Evolutionary conservation across 2,888 invertebrate species (phyloP), one percentile per base, ranked within the genome.

Genomic region (Acanthopleura granulata): DNA sequence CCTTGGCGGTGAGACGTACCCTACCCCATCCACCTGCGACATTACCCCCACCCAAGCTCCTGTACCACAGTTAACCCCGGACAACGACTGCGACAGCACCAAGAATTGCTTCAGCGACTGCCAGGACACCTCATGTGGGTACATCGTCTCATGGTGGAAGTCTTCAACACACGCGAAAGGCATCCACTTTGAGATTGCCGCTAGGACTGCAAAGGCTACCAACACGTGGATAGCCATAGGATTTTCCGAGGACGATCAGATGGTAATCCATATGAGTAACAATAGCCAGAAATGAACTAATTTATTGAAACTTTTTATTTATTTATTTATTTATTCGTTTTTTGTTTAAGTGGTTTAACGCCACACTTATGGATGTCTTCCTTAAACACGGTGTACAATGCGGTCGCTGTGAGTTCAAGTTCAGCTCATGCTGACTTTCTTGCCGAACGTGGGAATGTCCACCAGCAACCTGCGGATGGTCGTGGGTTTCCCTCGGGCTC

Each of bases 31-130:
- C 72, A 25, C 83, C 84, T 62, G 75, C 72, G 22, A 27, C 69
- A 61, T 79, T 79, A 22, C 29, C 16, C 73, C 27, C 57, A 73
- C 22, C 27, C 74, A n/a, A 3, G 75, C 16, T 70, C 72, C 62
- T 75, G 72, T 14, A 72, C 74, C 62, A 72, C 80, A 62, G 76
- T 62, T 30, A 29, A 76, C 78, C 69, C 75, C 74, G 12, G 81
- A 83, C 51, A 72, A 74, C 0, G 79, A 77, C 16, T 89, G 89
- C 78, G 88, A 88, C 11, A 74, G 74, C 9, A 85, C 82, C 3
- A 85, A 87, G 72, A 88, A 89, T 12, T 89, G 89, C 75, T 87
- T 87, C 78, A 82, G 85, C 29, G 83, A 86, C 72, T 89, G 89
- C 74, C 75, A 76, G n/a, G 79, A 79, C 29, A 77, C 78, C 9